Evolutionary conservation across 2,113 vertebrate species (phyloP).

Genomic region (Sphyrna mokarran): DNA sequence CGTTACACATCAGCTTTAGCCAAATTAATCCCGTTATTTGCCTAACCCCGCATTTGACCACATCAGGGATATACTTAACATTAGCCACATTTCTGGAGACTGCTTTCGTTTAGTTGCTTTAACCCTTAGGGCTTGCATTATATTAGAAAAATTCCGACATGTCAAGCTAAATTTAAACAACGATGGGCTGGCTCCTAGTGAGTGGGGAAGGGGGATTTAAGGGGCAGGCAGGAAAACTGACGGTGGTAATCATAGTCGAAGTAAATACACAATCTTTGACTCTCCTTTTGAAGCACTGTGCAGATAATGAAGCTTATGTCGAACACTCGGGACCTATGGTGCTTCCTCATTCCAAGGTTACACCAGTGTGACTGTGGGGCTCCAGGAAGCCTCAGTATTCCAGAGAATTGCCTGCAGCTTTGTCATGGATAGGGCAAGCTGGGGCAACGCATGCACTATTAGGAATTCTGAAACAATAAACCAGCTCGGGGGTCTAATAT

Average conservation of each 20-base stretch:
- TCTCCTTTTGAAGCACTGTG: neutral
- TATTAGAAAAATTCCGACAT: neutral
- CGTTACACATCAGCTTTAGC: neutral
- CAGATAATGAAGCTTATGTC: neutral
- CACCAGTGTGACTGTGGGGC: no score
- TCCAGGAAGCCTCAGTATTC: neutral
- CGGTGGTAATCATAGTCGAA: neutral
- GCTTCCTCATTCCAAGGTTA: neutral
- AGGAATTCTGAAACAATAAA: constrained; percentile 6
- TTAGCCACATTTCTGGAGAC: neutral
- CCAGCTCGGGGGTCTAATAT: neutral
- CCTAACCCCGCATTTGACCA: neutral
- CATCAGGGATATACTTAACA: neutral
- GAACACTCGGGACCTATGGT: neutral
- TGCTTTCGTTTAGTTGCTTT: neutral
- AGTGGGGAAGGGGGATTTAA: neutral
- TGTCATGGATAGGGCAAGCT: neutral
- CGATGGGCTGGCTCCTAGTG: neutral
- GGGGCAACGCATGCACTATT: neutral
- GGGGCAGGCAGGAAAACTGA: neutral
- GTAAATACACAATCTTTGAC: neutral
- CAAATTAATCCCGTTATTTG: constrained; percentile 15
- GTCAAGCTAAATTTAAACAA: neutral
- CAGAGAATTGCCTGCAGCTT: neutral
- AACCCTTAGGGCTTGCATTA: neutral